Evolutionary conservation across 2,113 vertebrate genomes (phyloP).

Genomic region (Malurus cyaneus): DNA sequence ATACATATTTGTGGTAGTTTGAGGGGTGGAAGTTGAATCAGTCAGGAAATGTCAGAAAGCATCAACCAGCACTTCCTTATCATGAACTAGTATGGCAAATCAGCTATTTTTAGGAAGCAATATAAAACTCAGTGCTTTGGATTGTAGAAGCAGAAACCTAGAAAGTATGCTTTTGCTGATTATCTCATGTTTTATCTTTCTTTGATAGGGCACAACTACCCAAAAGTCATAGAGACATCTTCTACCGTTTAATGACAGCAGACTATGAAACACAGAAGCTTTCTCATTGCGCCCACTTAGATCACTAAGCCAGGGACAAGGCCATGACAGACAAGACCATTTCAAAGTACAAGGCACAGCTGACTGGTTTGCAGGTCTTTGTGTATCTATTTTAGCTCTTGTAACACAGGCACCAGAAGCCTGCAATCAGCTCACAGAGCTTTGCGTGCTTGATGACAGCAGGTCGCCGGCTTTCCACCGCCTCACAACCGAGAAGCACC

Average conservation of each 20-base stretch:
- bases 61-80: background rate
- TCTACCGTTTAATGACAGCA: background rate
- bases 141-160: background rate
- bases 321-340: background rate
- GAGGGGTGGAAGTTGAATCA: background rate
- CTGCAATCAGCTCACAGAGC: background rate
- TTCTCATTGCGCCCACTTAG: background rate
- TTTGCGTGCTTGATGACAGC: background rate
- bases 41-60: background rate
- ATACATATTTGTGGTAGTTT: background rate
- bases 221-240: background rate
- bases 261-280: background rate
- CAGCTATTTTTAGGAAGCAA: background rate
- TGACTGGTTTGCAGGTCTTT: background rate
- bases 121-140: background rate
- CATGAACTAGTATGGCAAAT: background rate
- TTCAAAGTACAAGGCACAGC: background rate
- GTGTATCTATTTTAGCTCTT: background rate
- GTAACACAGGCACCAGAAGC: background rate
- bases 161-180: background rate
- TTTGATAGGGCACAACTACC: background rate
- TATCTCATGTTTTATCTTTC: background rate
- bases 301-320: background rate
- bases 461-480: rapidly evolving
- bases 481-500: background rate